Percentiles rank a stretch among this genome's conserved stretches.
Conservation (phyloP, 2,888 invertebrate genomes). For the Cryptosula pallasiana region DNA sequence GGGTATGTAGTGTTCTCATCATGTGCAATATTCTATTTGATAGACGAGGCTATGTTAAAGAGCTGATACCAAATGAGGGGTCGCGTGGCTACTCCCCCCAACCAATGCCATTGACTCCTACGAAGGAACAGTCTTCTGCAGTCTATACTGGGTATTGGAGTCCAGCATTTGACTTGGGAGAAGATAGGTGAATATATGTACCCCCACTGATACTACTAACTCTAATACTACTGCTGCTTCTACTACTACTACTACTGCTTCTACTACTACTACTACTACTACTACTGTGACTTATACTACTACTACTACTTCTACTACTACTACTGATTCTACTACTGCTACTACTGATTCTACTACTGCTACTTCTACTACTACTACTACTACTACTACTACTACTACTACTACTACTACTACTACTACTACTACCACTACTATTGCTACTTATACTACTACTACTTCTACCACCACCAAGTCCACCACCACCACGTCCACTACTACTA, state of each 20-base stretch:
- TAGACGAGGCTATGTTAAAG: background rate
- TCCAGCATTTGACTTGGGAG: background rate
- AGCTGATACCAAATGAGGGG: background rate
- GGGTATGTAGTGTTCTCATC: too few relatives aligned
- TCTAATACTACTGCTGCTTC: too few relatives aligned
- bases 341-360: too few relatives aligned
- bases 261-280: too few relatives aligned
- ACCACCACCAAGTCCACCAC: background rate
- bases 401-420: background rate
- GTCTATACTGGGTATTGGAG: constrained; percentile 16
- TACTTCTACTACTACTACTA: background rate
- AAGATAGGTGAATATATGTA: background rate
- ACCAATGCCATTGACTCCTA: background rate
- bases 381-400: background rate
- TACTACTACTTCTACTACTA: too few relatives aligned
- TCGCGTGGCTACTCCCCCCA: background rate
- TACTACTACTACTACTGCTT: too few relatives aligned
- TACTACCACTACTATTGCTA: background rate
- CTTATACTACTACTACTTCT: background rate
- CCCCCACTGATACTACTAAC: background rate
- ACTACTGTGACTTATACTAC: too few relatives aligned
- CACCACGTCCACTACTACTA: background rate
- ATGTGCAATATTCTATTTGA: too few relatives aligned
- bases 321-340: too few relatives aligned
- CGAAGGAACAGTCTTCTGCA: background rate